Evolutionary conservation across 1,140 invertebrate genomes (phyloP).

Genomic region (Pachyrhynchus sulphureomaculatus): DNA sequence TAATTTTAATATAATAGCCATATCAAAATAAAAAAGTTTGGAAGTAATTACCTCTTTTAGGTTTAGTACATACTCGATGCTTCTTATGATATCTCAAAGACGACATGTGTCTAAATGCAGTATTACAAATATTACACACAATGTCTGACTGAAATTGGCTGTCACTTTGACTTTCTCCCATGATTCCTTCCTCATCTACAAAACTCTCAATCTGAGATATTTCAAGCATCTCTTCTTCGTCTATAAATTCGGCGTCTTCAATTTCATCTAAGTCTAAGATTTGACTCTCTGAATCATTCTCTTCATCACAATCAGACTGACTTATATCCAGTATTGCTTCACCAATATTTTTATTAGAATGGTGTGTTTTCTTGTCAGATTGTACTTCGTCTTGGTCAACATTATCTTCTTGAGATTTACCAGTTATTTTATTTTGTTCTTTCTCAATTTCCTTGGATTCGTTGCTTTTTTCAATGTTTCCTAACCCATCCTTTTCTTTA

Average conservation of each 20-base stretch:
- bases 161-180: background rate
- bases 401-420: too few relatives aligned
- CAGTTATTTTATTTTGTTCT: too few relatives aligned
- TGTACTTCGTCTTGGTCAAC: background rate
- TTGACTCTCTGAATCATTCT: slow-evolving; percentile 1
- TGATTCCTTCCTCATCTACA: background rate
- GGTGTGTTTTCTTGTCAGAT: too few relatives aligned
- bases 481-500: too few relatives aligned
- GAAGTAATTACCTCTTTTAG: slow-evolving; percentile 22
- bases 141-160: slow-evolving; percentile 3
- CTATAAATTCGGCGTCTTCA: background rate
- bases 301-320: background rate
- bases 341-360: background rate
- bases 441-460: too few relatives aligned
- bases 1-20: too few relatives aligned
- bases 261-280: background rate
- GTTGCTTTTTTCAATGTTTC: too few relatives aligned
- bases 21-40: too few relatives aligned
- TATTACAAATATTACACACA: slow-evolving; percentile 18
- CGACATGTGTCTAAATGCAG: slow-evolving; percentile 18
- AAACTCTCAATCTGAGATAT: background rate
- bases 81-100: slow-evolving; percentile 26
- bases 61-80: slow-evolving; percentile 23
- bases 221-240: slow-evolving; percentile 5
- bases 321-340: background rate